These are phyloP conservation scores for Rousettus leschenaultii DNA, from an alignment of 2,113 vertebrate genomes.

Conservation along the genomic window DNA sequence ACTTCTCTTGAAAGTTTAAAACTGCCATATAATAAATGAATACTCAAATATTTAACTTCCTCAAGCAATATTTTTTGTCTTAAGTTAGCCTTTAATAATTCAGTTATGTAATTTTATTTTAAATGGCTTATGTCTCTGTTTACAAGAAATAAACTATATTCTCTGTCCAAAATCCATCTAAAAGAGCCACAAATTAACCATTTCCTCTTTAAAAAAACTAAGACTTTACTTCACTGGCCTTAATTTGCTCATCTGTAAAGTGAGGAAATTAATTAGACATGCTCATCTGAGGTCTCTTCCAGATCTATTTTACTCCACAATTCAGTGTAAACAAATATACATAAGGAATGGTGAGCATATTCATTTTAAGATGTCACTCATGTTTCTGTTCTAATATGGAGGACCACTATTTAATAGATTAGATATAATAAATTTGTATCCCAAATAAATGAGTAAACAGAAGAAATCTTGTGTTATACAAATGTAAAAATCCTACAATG, in stretches of 20 bases:
- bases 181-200: background rate
- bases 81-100: conserved; percentile 1
- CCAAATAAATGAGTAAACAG: background rate
- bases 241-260: background rate
- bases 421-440: background rate
- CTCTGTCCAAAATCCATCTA: background rate
- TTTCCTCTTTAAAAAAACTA: background rate
- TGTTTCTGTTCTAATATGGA: background rate
- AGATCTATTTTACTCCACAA: background rate
- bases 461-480: background rate
- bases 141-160: background rate
- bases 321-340: background rate
- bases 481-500: background rate
- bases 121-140: background rate
- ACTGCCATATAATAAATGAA: background rate
- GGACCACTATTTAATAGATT: background rate
- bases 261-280: background rate
- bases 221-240: background rate
- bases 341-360: background rate
- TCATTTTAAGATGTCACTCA: background rate
- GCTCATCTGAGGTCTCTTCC: background rate
- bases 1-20: conserved; percentile 30
- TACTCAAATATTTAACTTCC: background rate
- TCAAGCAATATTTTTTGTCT: background rate
- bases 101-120: conserved; percentile 5